These are phyloP conservation scores for Hystrix brachyura DNA, from an alignment of 2,113 vertebrate species.

Conservation along the genomic window DNA sequence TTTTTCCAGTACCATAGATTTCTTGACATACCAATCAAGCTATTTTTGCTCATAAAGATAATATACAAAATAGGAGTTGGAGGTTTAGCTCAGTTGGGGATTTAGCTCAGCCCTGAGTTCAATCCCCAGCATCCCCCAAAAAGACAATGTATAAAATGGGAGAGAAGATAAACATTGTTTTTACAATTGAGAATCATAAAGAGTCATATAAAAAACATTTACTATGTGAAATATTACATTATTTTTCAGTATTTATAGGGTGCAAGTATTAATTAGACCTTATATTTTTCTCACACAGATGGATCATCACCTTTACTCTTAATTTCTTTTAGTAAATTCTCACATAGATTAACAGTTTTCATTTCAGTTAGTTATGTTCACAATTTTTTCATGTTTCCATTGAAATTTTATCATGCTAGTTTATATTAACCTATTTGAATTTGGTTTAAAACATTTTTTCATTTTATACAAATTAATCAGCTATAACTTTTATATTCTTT, in stretches of 20 bases:
- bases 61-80: background rate
- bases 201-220: background rate
- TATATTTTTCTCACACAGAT: background rate
- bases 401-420: background rate
- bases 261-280: accelerated
- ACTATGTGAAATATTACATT: background rate
- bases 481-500: background rate
- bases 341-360: background rate
- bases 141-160: background rate
- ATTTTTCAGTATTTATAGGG: background rate
- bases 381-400: background rate
- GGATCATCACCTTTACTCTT: background rate
- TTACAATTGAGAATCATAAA: background rate
- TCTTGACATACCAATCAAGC: background rate
- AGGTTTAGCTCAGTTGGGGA: no score
- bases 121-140: no score
- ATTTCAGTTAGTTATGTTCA: background rate
- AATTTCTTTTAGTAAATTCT: background rate
- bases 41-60: constrained; percentile 1
- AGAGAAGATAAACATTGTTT: background rate
- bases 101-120: no score
- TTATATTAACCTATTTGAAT: background rate
- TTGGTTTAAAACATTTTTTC: background rate
- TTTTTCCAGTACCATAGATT: background rate
- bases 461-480: background rate